Base-by-base conservation (phyloP, 2,888 invertebrate genomes). In the Pyrochroa serraticornis region DNA sequence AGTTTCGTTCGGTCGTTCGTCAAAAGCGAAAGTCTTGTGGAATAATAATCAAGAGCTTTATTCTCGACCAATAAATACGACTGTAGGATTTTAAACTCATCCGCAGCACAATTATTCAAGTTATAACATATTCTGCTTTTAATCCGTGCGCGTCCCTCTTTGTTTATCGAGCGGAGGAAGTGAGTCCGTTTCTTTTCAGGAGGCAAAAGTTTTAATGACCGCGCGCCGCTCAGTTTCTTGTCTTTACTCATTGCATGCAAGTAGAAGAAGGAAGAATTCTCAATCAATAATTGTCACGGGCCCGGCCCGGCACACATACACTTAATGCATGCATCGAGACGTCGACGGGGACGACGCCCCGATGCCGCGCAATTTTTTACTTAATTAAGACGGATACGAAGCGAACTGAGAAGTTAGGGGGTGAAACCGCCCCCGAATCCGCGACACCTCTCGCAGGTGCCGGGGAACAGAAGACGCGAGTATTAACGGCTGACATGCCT, bases 221-320 rank as follows among this genome's bases (percentile, higher is more conserved):
- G 73, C 66, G 69, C 71, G 67, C 64, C 71, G 66, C 68, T 51
- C 57, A 56, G 42, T 69, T 72, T 70, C 71, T 71, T 75, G 75
- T 75, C 75, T 75, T 75, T 76, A 69, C 75, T 75, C 73, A 73
- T 75, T 77, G 75, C 75, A 75, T 76, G 75, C 73, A 75, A 75
- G 75, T 71, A 70, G 74, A 76, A 75, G 75, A 75, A 83, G 84
- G 84, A 84, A 84, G 84, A 85, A 84, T 85, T 84, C 84, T 84
- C 84, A 85, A 85, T 85, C 85, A 84, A 85, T 85, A 85, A 85
- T 85, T 85, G 85, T 85, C 85, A 85, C 84, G 84, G 84, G 71
- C 67, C 69, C 69, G 72, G 69, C 70, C 63, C 48, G 46, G 45
- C 54, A 58, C 50, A 62, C 57, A 59, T 44, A 57, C 61, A 61